Evolutionary conservation across 2,113 vertebrate genomes (phyloP).

Genomic region (Stomatorhinus ivindoensis): DNA sequence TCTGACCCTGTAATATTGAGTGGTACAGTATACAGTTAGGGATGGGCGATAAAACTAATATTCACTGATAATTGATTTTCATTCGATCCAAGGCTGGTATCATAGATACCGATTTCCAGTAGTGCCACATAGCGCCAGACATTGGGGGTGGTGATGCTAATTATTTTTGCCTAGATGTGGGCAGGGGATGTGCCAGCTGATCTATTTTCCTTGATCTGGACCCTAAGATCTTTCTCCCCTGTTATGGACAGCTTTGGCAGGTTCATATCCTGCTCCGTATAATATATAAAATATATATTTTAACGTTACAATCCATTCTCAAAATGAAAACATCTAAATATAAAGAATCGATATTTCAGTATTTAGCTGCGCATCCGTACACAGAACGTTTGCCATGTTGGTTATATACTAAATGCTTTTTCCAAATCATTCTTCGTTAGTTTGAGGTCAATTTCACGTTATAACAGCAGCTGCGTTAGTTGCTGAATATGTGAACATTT

Average conservation of each 20-base stretch:
- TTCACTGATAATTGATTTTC: background rate
- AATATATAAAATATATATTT: background rate
- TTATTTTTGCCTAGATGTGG: background rate
- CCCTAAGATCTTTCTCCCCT: background rate
- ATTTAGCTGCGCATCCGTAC: background rate
- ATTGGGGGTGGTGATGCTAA: background rate
- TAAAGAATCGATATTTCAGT: background rate
- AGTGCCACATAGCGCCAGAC: background rate
- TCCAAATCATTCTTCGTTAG: background rate
- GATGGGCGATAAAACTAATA: background rate
- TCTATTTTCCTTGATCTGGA: background rate
- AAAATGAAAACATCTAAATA: background rate
- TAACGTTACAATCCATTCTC: background rate
- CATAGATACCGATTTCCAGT: background rate
- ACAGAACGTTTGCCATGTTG: background rate
- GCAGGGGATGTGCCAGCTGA: background rate
- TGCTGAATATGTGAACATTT: background rate
- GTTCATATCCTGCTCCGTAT: background rate
- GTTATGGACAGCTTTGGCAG: background rate
- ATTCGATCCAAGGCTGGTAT: background rate
- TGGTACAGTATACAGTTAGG: background rate
- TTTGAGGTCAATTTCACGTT: background rate
- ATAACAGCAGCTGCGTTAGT: background rate
- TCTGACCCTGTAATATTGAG: background rate
- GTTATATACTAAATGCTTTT: background rate